These are phyloP conservation scores for Dasypus novemcinctus DNA, from an alignment of 2,113 vertebrate species.

Conservation along the genomic window DNA sequence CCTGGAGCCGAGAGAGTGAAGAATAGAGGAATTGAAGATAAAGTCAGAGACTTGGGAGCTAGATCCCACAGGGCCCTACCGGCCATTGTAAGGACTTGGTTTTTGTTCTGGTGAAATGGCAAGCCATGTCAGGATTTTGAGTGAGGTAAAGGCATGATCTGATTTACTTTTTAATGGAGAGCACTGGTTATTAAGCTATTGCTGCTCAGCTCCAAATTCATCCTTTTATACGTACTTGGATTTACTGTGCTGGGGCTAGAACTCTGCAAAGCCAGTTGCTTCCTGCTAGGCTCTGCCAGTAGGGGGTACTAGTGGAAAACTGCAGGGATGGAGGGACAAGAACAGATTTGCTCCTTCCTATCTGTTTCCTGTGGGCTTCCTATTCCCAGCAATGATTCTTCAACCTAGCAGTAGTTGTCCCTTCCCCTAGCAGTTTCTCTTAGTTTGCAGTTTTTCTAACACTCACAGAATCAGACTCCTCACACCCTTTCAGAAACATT, in stretches of 20 bases:
- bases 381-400: neutral
- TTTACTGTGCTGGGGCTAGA: neutral
- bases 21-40: neutral
- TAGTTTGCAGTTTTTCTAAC: neutral
- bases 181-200: neutral
- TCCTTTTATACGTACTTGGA: neutral
- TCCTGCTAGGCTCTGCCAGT: neutral
- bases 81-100: neutral
- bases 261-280: neutral
- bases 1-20: neutral
- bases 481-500: neutral
- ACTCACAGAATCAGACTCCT: neutral
- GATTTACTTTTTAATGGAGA: neutral
- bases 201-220: neutral
- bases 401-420: no score
- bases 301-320: neutral
- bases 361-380: neutral
- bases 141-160: neutral
- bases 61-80: rapidly evolving
- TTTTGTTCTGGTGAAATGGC: neutral
- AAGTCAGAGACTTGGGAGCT: neutral
- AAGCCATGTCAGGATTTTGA: neutral
- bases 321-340: neutral
- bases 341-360: neutral
- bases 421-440: no score